Evolutionary conservation across 2,888 invertebrate species (phyloP).

Genomic region (Tenthredo distinguenda): DNA sequence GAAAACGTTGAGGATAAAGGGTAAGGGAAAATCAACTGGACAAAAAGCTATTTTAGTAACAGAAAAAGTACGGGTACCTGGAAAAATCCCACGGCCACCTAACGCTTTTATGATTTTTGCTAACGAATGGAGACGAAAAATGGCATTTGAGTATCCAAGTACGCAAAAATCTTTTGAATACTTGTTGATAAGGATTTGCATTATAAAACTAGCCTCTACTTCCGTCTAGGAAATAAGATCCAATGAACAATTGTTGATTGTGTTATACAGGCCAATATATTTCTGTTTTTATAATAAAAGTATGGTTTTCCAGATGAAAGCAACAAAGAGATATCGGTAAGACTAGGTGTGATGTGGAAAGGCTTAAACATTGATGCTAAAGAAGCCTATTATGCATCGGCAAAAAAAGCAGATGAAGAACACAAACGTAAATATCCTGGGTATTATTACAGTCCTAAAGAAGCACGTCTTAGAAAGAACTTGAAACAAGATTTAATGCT

Average conservation of each 20-base stretch:
- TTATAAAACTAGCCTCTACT: background rate
- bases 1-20: slow-evolving; percentile 51
- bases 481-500: slow-evolving; percentile 59
- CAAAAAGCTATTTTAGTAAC: slow-evolving; percentile 40
- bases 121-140: slow-evolving; percentile 78
- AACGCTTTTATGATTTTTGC: slow-evolving; percentile 81
- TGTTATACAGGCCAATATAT: too few species aligned
- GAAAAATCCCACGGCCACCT: slow-evolving; percentile 77
- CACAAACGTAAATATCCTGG: slow-evolving; percentile 78
- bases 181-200: slow-evolving; percentile 8
- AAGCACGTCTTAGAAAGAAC: slow-evolving; percentile 74
- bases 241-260: background rate
- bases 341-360: slow-evolving; percentile 80
- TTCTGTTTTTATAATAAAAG: background rate
- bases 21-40: slow-evolving; percentile 38
- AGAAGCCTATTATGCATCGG: slow-evolving; percentile 76
- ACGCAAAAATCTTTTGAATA: slow-evolving; percentile 52
- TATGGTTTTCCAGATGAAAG: slow-evolving; percentile 71
- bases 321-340: slow-evolving; percentile 79
- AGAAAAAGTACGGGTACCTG: slow-evolving; percentile 52
- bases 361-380: slow-evolving; percentile 75
- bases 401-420: slow-evolving; percentile 76
- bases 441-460: slow-evolving; percentile 77
- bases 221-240: background rate
- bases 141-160: slow-evolving; percentile 77